These are phyloP conservation scores for Rhinophrynus dorsalis DNA, from an alignment of 2,797 vertebrate genomes.

Conservation along the genomic window DNA sequence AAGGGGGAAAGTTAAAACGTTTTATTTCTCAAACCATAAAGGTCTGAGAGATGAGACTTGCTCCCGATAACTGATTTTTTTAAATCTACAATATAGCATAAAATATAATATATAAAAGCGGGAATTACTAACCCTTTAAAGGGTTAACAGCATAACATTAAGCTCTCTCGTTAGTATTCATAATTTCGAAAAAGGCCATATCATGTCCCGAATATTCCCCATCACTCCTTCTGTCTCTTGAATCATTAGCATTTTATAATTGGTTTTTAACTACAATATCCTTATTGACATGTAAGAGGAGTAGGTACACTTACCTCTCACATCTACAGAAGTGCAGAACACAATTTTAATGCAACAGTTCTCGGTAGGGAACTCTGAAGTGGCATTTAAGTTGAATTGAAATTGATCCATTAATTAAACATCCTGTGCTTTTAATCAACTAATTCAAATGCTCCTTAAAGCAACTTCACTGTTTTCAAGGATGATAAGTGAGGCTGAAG, in stretches of 20 bases:
- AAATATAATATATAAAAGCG: too few relatives aligned
- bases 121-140: too few relatives aligned
- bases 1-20: too few relatives aligned
- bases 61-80: too few relatives aligned
- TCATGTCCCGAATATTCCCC: background rate
- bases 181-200: slow-evolving; percentile 16
- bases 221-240: background rate
- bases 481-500: background rate
- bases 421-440: slow-evolving; percentile 40
- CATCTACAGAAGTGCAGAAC: slow-evolving; percentile 3
- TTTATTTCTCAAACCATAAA: too few relatives aligned
- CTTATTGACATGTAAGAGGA: background rate
- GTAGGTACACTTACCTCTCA: slow-evolving; percentile 9
- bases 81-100: too few relatives aligned
- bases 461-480: slow-evolving; percentile 22
- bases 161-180: slow-evolving; percentile 2
- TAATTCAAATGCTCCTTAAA: slow-evolving; percentile 33
- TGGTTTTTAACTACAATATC: slow-evolving; percentile 15
- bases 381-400: slow-evolving; percentile 42
- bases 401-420: slow-evolving; percentile 44
- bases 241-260: slow-evolving; percentile 40
- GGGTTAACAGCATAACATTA: too few relatives aligned
- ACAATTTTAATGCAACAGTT: slow-evolving; percentile 24
- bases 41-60: too few relatives aligned
- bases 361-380: slow-evolving; percentile 35